A percentile compares a stretch with the other conserved stretches of the same genome.
Conservation (phyloP, 2,113 vertebrate species). For the Laterallus jamaicensis region DNA sequence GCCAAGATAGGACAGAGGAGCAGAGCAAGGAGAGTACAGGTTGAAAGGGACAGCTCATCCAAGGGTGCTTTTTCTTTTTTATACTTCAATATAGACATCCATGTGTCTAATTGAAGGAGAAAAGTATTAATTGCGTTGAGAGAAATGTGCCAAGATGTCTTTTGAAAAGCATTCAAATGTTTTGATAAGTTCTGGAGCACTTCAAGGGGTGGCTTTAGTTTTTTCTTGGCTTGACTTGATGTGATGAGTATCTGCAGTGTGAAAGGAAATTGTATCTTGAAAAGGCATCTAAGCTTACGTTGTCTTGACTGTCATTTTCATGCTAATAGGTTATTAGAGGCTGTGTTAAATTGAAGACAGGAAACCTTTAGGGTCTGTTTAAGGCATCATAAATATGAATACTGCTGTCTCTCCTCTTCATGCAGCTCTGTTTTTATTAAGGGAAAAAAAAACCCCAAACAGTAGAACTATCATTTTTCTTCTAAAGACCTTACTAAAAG, state of each 20-base stretch:
- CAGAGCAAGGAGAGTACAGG: not conserved
- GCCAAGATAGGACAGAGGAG: not conserved
- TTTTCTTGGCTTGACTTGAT: not conserved
- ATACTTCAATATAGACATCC: not conserved
- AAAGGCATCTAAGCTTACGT: not conserved
- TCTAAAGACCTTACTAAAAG: not conserved
- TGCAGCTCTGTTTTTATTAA: not conserved
- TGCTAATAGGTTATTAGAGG: slow-evolving; percentile 6
- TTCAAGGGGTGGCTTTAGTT: not conserved
- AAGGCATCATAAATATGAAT: not conserved
- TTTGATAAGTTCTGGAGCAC: slow-evolving; percentile 6
- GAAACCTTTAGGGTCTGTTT: slow-evolving; percentile 1
- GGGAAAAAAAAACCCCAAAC: not conserved
- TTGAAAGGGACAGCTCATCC: not conserved
- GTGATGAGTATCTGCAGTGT: not conserved
- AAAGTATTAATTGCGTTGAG: not conserved
- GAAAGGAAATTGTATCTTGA: not conserved
- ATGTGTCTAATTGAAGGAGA: not conserved
- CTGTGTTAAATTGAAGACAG: not conserved
- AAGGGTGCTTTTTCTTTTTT: not conserved
- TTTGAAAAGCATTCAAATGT: slow-evolving; percentile 7
- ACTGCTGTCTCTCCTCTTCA: not conserved
- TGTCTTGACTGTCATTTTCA: not conserved
- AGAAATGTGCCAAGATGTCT: not conserved
- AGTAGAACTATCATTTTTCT: not conserved